A percentile compares a stretch with the other conserved stretches of the same genome.
Evolutionary conservation across 2,113 vertebrate genomes (phyloP).

Genomic region (Lampris megalopsis): DNA sequence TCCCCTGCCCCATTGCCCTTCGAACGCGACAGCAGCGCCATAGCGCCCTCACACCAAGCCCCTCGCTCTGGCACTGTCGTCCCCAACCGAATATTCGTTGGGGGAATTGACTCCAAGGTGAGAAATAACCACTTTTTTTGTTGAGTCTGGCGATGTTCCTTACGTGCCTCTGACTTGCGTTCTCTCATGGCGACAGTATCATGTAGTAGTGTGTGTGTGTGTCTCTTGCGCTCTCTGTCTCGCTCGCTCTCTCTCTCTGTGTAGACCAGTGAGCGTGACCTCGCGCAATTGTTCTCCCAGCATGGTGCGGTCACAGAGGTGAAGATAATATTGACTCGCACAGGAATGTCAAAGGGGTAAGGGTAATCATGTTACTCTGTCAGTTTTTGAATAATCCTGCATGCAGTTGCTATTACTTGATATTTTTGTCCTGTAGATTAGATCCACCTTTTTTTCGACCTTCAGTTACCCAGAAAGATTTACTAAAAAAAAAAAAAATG

Average conservation of each 20-base stretch:
- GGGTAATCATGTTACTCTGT: constrained; percentile 7
- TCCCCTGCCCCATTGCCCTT: constrained; percentile 73
- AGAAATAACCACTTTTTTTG: background rate
- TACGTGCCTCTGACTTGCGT: background rate
- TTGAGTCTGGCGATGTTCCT: too few species aligned
- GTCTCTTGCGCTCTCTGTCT: background rate
- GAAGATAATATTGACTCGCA: constrained; percentile 89
- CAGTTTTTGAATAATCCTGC: too few species aligned
- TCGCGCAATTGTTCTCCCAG: constrained; percentile 87
- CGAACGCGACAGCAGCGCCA: constrained; percentile 57
- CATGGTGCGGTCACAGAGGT: constrained; percentile 89
- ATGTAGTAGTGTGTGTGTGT: constrained; percentile 9
- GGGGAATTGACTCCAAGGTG: constrained; percentile 89
- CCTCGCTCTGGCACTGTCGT: constrained; percentile 82
- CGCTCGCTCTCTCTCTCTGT: constrained; percentile 27
- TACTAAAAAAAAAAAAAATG: too few species aligned
- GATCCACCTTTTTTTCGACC: too few species aligned
- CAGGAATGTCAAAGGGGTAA: constrained; percentile 89
- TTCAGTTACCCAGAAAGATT: too few species aligned
- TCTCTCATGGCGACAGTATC: background rate
- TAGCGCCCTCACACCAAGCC: constrained; percentile 53
- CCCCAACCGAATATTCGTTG: constrained; percentile 92
- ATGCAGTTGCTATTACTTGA: too few species aligned
- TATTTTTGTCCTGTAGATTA: too few species aligned
- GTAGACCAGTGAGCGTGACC: constrained; percentile 87